Evolutionary conservation across 1,140 invertebrate species (phyloP).

Genomic region (Ridgeia piscesae): DNA sequence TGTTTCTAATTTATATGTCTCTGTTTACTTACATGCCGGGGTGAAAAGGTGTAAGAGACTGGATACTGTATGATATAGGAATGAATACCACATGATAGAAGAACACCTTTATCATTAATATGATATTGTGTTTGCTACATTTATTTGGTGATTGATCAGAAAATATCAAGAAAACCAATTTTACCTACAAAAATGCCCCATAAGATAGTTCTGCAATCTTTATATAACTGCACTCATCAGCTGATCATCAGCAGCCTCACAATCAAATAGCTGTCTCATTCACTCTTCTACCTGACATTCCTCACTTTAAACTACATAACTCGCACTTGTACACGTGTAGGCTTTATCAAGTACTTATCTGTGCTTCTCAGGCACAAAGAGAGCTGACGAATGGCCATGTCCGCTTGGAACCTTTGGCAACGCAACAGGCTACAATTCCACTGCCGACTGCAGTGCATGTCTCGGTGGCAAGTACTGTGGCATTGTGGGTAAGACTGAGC

Average conservation of each 20-base stretch:
- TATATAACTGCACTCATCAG: neutral
- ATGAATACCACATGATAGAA: no score
- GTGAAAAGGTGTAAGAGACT: no score
- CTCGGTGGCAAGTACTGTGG: constrained; percentile 50
- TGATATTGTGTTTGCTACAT: neutral
- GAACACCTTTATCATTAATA: neutral
- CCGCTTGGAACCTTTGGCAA: constrained; percentile 53
- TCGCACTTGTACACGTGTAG: constrained; percentile 26
- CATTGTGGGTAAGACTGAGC: constrained; percentile 41
- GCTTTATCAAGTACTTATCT: constrained; percentile 22
- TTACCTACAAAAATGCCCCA: neutral
- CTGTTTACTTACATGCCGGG: neutral
- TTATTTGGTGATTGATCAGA: neutral
- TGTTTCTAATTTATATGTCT: neutral
- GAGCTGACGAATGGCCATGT: constrained; percentile 48
- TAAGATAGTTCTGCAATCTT: neutral
- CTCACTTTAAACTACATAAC: neutral
- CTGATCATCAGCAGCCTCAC: neutral
- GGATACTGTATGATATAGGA: no score
- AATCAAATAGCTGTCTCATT: neutral
- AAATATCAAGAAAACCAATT: neutral
- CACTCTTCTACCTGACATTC: neutral
- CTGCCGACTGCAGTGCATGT: constrained; percentile 42
- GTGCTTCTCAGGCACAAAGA: constrained; percentile 38
- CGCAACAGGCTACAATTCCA: constrained; percentile 36